Evolutionary conservation across 2,888 invertebrate genomes (phyloP), one percentile per base, ranked within the genome.

Genomic region (Antheraea yamamai): DNA sequence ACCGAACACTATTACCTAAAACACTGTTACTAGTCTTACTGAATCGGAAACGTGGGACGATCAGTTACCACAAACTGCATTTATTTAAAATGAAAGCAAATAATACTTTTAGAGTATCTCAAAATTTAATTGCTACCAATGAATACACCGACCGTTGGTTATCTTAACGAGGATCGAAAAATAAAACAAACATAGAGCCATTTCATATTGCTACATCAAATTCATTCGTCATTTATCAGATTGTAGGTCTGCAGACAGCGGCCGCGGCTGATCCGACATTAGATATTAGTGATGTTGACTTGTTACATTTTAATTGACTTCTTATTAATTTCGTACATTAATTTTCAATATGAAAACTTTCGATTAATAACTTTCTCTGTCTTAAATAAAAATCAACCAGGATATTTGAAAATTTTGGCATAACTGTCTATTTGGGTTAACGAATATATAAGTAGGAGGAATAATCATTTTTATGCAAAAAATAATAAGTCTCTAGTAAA

Each of bases 271-370:
- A 79, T 83, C 66, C 18, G 14, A 30, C 51, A 71, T 61, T 35
- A 52, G 58, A 70, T 70, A 20, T 39, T 26, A 8, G 2, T 58
- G 74, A 79, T 79, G 80, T 82, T 83, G 83, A 83, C 81, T 85
- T 83, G 84, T 85, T 83, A 82, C 74, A 82, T 82, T 82, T 81
- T 83, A 82, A 84, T 86, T 84, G 80, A 77, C 77, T 79, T 84
- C 79, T 80, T 76, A 77, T 78, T 81, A 81, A 81, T 82, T 79
- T 80, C 30, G 74, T 71, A 68, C 39, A 70, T 70, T 72, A 73
- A 51, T 47, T 55, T 73, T 68, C 55, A 72, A 61, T 51, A 47
- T 75, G 72, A 81, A 82, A 82, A 82, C 81, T 81, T 80, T 77
- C 71, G 39, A 8, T 20, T 39, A 70, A 4, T 18, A 70, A 79